Conservation (phyloP, 2,888 invertebrate species). For the Trileptium ribeirensis region DNA sequence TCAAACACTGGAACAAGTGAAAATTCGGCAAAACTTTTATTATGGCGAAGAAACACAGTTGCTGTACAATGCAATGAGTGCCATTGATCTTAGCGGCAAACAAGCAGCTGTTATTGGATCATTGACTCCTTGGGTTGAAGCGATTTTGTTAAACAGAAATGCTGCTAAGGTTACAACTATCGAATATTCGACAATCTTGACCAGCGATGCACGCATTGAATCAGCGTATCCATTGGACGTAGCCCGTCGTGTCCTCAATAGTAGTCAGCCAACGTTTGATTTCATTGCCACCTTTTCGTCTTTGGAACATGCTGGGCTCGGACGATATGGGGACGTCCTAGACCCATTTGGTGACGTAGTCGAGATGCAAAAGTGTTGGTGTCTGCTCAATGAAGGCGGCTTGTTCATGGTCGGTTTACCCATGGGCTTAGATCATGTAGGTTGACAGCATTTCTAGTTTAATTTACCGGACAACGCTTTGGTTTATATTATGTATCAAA, state of each 20-base stretch:
- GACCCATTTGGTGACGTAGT: slow-evolving; percentile 27
- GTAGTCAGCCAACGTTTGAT: not conserved
- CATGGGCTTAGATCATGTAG: slow-evolving; percentile 7
- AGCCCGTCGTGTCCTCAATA: not conserved
- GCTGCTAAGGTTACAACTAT: not conserved
- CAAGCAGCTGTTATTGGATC: not conserved
- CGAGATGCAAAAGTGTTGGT: slow-evolving; percentile 25
- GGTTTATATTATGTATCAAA: no score
- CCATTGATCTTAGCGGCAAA: not conserved
- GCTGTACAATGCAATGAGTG: not conserved
- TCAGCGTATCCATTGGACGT: not conserved
- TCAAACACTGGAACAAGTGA: not conserved
- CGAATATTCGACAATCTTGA: not conserved
- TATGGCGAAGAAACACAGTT: not conserved
- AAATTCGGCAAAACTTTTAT: not conserved
- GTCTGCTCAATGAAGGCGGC: slow-evolving; percentile 28
- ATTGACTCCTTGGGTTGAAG: not conserved
- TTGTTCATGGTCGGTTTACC: slow-evolving; percentile 21
- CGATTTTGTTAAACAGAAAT: not conserved
- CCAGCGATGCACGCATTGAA: not conserved
- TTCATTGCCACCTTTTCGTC: slow-evolving; percentile 26
- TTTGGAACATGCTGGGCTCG: slow-evolving; percentile 28
- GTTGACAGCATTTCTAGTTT: no score
- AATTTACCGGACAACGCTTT: no score
- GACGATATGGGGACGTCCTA: slow-evolving; percentile 29